Percentiles rank a stretch among this genome's conserved stretches.
Conservation (phyloP, 2,113 vertebrate species). For the Tragelaphus strepsiceros region DNA sequence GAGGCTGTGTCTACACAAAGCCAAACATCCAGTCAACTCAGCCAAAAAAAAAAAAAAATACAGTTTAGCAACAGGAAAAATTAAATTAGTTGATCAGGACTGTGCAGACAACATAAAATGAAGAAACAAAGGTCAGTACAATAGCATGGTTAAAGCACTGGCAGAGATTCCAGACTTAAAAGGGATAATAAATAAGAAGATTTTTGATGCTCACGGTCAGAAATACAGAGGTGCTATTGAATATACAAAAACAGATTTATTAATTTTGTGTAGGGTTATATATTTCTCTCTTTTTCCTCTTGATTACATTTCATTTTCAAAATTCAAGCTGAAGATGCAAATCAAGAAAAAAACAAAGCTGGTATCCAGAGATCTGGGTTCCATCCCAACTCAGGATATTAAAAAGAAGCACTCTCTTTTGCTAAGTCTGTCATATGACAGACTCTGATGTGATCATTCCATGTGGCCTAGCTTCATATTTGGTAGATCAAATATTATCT, state of each 20-base stretch:
- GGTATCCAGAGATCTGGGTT: neutral
- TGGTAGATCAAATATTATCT: neutral
- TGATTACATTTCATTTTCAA: constrained; percentile 31
- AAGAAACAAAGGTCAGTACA: neutral
- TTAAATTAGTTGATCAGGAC: constrained; percentile 19
- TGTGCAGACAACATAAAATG: constrained; percentile 33
- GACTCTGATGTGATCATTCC: neutral
- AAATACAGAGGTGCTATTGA: neutral
- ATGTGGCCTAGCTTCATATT: neutral
- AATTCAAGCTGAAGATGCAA: constrained; percentile 26
- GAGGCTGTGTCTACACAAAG: constrained; percentile 64
- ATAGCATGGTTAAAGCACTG: neutral
- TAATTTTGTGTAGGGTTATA: neutral
- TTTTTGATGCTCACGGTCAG: neutral
- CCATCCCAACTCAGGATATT: neutral
- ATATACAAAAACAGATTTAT: neutral
- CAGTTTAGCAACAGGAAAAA: constrained; percentile 45
- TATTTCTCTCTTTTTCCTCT: neutral
- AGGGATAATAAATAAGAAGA: neutral
- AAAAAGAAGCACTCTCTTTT: neutral
- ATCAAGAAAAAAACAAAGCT: neutral
- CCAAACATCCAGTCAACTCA: constrained; percentile 51
- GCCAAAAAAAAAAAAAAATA: constrained; percentile 21
- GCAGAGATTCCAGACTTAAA: neutral
- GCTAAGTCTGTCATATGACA: neutral